Evolutionary conservation across 2,797 vertebrate species (phyloP).

Genomic region (Hylomyscus alleni): DNA sequence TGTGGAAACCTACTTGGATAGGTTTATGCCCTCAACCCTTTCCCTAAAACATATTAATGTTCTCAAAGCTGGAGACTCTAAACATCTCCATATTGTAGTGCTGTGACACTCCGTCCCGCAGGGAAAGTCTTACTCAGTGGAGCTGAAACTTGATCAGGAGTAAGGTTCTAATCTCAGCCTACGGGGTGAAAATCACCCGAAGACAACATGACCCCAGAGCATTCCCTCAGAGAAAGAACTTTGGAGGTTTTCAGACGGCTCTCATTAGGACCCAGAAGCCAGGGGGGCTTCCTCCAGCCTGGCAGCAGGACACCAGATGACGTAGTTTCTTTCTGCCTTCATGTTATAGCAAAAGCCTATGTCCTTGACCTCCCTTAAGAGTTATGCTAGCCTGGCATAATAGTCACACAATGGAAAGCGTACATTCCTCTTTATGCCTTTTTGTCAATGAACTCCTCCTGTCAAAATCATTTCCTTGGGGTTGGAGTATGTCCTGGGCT

Average conservation of each 20-base stretch:
- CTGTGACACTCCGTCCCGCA: not conserved
- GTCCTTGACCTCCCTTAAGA: not conserved
- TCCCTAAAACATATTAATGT: not conserved
- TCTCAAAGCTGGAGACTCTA: not conserved
- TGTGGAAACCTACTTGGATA: not conserved
- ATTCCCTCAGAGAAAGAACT: not conserved
- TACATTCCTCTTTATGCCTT: not conserved
- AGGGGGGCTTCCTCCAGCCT: not conserved
- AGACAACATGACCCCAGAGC: slow-evolving; percentile 43
- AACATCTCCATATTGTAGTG: not conserved
- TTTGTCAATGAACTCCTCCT: not conserved
- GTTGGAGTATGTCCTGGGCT: slow-evolving; percentile 14
- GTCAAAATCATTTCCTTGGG: not conserved
- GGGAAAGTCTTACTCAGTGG: not conserved
- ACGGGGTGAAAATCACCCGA: not conserved
- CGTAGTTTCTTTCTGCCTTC: slow-evolving; percentile 24
- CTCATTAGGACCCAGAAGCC: slow-evolving; percentile 42
- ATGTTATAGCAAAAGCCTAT: not conserved
- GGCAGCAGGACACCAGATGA: not conserved
- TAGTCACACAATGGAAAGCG: not conserved
- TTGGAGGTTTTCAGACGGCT: slow-evolving; percentile 39
- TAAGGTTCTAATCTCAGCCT: slow-evolving; percentile 26
- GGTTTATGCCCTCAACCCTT: not conserved
- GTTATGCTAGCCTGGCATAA: not conserved
- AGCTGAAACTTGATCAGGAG: not conserved